Evolutionary conservation across 2,113 vertebrate genomes (phyloP).

Genomic region (Phoenicopterus ruber): DNA sequence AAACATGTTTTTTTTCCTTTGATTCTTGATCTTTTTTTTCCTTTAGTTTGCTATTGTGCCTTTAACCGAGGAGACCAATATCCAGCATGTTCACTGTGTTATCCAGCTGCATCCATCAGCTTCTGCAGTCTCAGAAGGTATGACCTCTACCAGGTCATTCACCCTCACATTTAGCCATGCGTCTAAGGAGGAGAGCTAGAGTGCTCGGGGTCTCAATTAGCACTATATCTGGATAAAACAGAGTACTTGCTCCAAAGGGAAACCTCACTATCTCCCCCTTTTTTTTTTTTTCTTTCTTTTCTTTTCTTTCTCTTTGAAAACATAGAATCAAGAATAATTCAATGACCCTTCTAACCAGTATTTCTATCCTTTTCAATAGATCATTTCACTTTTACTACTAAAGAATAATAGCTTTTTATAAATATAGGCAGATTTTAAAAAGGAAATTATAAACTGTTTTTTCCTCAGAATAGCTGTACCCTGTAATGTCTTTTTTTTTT

Average conservation of each 20-base stretch:
- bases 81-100: not conserved
- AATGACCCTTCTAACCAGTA: not conserved
- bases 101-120: not conserved
- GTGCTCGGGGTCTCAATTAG: not conserved
- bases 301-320: not conserved
- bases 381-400: not conserved
- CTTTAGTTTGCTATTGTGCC: not conserved
- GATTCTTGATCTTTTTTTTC: not conserved
- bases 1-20: not conserved
- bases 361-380: not conserved
- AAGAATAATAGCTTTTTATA: not conserved
- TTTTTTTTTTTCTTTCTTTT: no score
- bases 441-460: not conserved
- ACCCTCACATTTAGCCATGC: not conserved
- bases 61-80: not conserved
- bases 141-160: not conserved
- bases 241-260: not conserved
- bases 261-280: not conserved
- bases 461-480: not conserved
- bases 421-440: not conserved
- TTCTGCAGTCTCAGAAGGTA: not conserved
- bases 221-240: not conserved
- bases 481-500: not conserved
- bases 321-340: not conserved
- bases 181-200: not conserved